Conservation (phyloP, 2,113 vertebrate species). For the Lethenteron reissneri region DNA sequence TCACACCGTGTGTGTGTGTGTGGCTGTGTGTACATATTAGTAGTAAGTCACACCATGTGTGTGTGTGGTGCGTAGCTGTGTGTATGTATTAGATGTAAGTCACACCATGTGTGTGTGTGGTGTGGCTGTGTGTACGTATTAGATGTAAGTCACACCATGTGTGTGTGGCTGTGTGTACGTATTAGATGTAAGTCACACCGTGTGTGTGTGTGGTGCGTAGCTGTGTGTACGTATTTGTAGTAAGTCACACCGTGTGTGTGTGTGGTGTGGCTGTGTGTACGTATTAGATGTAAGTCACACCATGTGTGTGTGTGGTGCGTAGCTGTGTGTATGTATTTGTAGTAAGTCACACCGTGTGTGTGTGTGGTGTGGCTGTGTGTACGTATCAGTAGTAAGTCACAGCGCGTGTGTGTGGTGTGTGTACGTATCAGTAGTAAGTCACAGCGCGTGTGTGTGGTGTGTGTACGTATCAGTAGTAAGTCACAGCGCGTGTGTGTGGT, state of each 20-base stretch:
- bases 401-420: background rate
- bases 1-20: no score
- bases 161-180: background rate
- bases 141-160: background rate
- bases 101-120: no score
- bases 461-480: background rate
- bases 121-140: background rate
- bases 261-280: background rate
- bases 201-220: background rate
- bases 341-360: no score
- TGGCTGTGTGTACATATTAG: background rate
- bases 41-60: background rate
- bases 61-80: background rate
- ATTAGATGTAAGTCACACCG: background rate
- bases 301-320: no score
- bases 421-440: background rate
- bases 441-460: background rate
- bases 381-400: no score
- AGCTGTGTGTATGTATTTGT: no score
- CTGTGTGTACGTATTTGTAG: background rate
- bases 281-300: no score
- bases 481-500: no score
- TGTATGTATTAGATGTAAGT: no score
- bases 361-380: no score
- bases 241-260: background rate